Base-by-base conservation (phyloP, 2,797 vertebrate genomes). In the Trachurus trachurus region DNA sequence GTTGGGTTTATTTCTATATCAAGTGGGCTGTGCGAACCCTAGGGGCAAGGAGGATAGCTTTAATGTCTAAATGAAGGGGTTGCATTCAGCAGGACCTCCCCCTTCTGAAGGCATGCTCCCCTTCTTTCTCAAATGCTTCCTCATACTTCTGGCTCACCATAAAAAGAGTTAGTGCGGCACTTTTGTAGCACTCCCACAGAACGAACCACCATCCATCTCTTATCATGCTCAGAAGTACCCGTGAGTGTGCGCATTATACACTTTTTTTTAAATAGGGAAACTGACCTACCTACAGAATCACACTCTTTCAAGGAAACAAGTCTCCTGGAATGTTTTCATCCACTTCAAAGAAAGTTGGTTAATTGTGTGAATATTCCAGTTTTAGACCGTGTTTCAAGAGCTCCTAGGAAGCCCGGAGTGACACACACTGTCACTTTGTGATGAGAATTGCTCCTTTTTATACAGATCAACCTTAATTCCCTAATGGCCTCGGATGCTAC, bases 31-130 rank as follows among this genome's bases (percentile, higher is more conserved):
- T 79, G 68, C 76, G 57, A 53, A 83, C 84, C 85, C 85, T 81
- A 31, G 78, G 72, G 83, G 81, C 42, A 74, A 72, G 76, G 80
- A 74, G 79, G 79, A 62, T 68, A 71, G 72, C 82, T 88, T 92
- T 87, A 85, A 87, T 88, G 87, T 89, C 71, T 78, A 87, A 92
- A 93, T 92, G 78, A 89, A 88, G 81, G 88, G 83, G 70, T 88
- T 84, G 80, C 31, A 40, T 79, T 88, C 44, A 76, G 11, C 58
- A 42, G 26, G 39, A 78, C 70, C 69, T 83, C 72, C 81, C 78
- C 80, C 72, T 78, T 47, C 61, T 88, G 76, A 82, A 70, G 49
- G 40, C 52, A 17, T 63, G 60, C 80, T 79, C 68, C 76, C 70
- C n/a, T 54, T 79, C 67, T 82, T 26, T 68, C 74, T 76, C 37